These are phyloP conservation scores for Sarcophaga peregrina DNA, from an alignment of 1,140 invertebrate genomes.

Conservation along the genomic window DNA sequence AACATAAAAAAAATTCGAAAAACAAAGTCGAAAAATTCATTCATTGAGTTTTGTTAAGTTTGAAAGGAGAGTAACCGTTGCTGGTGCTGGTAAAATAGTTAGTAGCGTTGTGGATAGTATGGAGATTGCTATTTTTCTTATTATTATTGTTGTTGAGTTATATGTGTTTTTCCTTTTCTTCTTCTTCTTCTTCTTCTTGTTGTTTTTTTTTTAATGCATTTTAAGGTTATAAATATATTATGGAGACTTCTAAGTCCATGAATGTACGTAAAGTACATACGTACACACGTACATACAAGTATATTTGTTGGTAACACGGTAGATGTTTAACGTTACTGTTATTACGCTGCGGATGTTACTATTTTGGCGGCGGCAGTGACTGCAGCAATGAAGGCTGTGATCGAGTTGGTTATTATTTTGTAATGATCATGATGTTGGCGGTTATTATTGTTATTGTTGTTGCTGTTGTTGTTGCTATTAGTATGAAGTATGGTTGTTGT, in stretches of 20 bases:
- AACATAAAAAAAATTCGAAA: no score
- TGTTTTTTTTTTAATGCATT: background rate
- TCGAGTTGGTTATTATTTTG: slow-evolving; percentile 32
- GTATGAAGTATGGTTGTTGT: slow-evolving; percentile 5
- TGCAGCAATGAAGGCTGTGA: background rate
- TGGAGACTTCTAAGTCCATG: background rate
- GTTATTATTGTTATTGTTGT: no score
- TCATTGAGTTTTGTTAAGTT: no score
- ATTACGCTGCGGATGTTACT: background rate
- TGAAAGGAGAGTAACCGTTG: background rate
- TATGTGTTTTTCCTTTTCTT: background rate
- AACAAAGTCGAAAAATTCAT: no score
- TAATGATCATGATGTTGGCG: slow-evolving; percentile 33
- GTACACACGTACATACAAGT: no score
- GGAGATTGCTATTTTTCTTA: no score
- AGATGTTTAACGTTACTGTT: background rate
- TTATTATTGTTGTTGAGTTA: no score
- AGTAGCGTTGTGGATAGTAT: no score
- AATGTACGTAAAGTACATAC: no score
- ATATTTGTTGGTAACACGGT: no score
- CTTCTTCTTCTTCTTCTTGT: no score
- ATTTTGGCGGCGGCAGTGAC: background rate
- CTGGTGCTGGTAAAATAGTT: no score
- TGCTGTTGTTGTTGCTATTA: background rate
- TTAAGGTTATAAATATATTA: slow-evolving; percentile 3